Evolutionary conservation across 2,888 invertebrate species (phyloP).

Genomic region (Athalia cordata): DNA sequence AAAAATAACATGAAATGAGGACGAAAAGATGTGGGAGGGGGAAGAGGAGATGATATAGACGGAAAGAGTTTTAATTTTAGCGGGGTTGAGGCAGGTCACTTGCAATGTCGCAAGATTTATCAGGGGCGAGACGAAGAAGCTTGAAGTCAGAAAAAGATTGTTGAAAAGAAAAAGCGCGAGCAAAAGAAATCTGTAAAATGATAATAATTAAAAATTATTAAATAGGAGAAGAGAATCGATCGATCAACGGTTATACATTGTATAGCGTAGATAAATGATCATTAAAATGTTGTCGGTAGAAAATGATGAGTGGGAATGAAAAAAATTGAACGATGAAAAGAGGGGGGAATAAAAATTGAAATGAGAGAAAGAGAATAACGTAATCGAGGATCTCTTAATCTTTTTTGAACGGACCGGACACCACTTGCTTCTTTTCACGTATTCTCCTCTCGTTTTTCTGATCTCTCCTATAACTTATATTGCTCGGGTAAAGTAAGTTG

Average conservation of each 20-base stretch:
- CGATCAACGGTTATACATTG: no score
- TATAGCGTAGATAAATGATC: no score
- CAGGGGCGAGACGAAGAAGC: not conserved
- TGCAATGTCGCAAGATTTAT: conserved; percentile 53
- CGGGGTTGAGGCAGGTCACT: conserved; percentile 68
- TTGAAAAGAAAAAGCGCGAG: conserved; percentile 30
- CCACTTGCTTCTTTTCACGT: not conserved
- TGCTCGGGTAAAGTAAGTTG: no score
- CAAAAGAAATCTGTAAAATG: not conserved
- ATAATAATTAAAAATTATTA: no score
- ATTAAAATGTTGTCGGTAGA: no score
- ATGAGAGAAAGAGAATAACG: not conserved
- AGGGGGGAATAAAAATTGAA: no score
- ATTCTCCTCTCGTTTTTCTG: conserved; percentile 47
- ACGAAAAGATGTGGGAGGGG: not conserved
- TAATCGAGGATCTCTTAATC: not conserved
- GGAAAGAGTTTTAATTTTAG: conserved; percentile 58
- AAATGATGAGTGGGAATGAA: no score
- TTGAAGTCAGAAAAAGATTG: not conserved
- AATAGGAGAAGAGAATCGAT: no score
- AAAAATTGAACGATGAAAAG: no score
- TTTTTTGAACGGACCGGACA: conserved; percentile 12
- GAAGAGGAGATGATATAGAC: conserved; percentile 16
- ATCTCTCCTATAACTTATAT: conserved; percentile 48
- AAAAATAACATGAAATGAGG: not conserved